phyloP scores from a whole-genome alignment of 2,888 invertebrate species.

The Philhelius pedissequus region DNA sequence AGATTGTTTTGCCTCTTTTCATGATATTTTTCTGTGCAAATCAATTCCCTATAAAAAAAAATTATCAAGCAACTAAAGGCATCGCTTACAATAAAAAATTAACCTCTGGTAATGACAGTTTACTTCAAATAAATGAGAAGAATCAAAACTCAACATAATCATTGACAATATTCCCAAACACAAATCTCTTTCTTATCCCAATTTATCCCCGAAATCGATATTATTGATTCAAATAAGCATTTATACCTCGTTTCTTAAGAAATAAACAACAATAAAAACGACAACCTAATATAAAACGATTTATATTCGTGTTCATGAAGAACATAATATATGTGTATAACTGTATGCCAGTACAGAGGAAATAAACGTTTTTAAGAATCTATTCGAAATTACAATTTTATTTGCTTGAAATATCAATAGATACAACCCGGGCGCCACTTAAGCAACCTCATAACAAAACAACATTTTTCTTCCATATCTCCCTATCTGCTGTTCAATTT shows the following conservation, averaged over 20 bases:
- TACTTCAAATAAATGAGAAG: not conserved
- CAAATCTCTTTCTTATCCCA: not conserved
- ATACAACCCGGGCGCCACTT: not conserved
- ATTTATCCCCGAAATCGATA: not conserved
- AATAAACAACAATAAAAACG: not conserved
- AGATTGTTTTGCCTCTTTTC: not conserved
- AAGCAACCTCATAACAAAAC: not conserved
- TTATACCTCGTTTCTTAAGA: not conserved
- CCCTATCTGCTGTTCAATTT: not conserved
- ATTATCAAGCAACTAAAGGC: not conserved
- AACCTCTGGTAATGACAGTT: constrained; percentile 9
- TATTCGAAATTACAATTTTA: not conserved
- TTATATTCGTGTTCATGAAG: not conserved
- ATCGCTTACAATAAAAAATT: not conserved
- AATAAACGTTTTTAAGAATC: not conserved
- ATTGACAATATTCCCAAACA: constrained; percentile 1
- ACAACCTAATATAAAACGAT: not conserved
- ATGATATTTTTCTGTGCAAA: not conserved
- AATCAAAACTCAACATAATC: not conserved
- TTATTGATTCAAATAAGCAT: constrained; percentile 6
- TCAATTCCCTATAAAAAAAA: not conserved
- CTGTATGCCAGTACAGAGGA: no score
- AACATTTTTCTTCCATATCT: not conserved
- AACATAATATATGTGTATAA: no score
- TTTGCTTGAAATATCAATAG: not conserved